Base-by-base conservation (phyloP, 2,113 vertebrate species). In the human (Homo sapiens) region DNA sequence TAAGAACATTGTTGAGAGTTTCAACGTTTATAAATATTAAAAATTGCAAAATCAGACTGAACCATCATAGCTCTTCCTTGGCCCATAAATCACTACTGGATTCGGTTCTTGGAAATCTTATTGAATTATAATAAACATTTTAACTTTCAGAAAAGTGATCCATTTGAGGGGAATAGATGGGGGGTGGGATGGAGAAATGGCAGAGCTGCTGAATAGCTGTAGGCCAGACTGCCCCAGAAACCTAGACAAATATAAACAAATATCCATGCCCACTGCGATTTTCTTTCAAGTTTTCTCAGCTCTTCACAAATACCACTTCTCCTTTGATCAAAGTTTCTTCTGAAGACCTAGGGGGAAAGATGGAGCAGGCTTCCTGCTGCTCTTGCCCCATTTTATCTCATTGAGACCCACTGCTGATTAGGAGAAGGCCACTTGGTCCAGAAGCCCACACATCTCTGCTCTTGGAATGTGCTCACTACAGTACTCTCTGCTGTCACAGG, bases 241-340 rank as follows among this genome's bases (percentile, higher is more conserved):
- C 82, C 73, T 1, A 0, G 76, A 90, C 95, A 92, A 92, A 93
- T 91, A 96, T 93, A 97, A 94, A 97, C 91, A 97, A 32, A 90
- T 93, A 92, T 93, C 97, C 98, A 79, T 93, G 97, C 97, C 97
- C 94, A 88, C 97, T 93, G 90, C 64, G 97, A 97, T 95, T 89
- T 97, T 97, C 94, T 97, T 97, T 97, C 88, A 97, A 96, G 95
- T 89, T 12, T 98, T 97, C 98, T 96, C 95, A n/a, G 97, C 96
- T 97, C 94, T 93, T 94, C 97, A 97, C 97, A 98, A 93, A 96
- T 97, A 82, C 27, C 2, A 84, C 70, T 90, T 97, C 90, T 93
- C 94, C 96, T 97, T 98, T 98, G 98, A 98, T 98, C 98, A 82
- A 84, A 91, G 97, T 97, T 97, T 97, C 98, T 98, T 97, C 97